These are phyloP conservation scores for Cyphomyrmex costatus DNA, from an alignment of 1,140 invertebrate species.

Conservation along the genomic window DNA sequence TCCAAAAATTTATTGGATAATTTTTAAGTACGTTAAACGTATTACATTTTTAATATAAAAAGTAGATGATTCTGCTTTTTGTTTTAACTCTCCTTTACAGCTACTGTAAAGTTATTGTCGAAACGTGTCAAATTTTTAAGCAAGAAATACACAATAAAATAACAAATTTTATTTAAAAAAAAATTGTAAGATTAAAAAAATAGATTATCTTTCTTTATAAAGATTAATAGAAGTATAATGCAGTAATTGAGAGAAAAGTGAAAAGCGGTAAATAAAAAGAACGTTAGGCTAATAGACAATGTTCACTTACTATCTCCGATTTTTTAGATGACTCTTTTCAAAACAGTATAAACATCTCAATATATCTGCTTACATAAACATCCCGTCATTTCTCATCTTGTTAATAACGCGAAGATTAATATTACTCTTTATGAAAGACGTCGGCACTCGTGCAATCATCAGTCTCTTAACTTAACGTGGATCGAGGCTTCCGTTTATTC, in stretches of 20 bases:
- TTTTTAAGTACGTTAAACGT: not conserved
- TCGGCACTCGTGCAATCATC: slow-evolving; percentile 68
- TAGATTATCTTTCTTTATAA: too few relatives aligned
- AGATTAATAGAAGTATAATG: not conserved
- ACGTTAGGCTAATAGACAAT: slow-evolving; percentile 1
- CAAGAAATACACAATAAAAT: too few relatives aligned
- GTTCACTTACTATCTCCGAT: slow-evolving; percentile 9
- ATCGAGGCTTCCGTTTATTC: slow-evolving; percentile 60
- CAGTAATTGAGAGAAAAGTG: not conserved
- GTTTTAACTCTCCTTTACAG: not conserved
- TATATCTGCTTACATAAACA: slow-evolving; percentile 68
- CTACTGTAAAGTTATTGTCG: too few relatives aligned
- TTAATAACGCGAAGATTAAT: slow-evolving; percentile 82
- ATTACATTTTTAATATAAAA: not conserved
- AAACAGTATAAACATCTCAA: slow-evolving; percentile 20
- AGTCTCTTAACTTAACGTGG: slow-evolving; percentile 70
- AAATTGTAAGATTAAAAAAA: too few relatives aligned
- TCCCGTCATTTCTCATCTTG: slow-evolving; percentile 53
- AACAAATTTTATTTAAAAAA: too few relatives aligned
- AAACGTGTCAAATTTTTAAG: too few relatives aligned
- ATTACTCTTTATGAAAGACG: slow-evolving; percentile 78
- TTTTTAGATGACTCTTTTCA: slow-evolving; percentile 13
- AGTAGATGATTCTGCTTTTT: not conserved
- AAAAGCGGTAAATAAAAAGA: not conserved
- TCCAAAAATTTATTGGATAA: not conserved